Evolutionary conservation across 2,113 vertebrate species (phyloP).

Genomic region (Sphyrna mokarran): DNA sequence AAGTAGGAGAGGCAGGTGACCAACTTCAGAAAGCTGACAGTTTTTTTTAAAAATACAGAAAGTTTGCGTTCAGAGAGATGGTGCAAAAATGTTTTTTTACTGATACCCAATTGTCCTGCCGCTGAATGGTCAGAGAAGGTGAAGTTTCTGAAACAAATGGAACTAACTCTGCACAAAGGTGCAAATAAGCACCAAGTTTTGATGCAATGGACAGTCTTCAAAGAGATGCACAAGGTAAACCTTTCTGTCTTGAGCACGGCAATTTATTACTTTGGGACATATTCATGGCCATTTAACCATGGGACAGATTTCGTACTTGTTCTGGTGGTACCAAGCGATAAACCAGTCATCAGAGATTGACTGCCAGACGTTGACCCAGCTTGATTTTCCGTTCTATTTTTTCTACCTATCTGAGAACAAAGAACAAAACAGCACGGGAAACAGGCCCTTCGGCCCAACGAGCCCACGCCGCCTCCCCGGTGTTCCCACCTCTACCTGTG

Average conservation of each 20-base stretch:
- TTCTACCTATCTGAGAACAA: no score
- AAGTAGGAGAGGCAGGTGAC: background rate
- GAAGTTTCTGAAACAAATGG: background rate
- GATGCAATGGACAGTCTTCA: background rate
- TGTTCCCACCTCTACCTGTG: no score
- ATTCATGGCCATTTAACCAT: background rate
- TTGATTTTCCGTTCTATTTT: no score
- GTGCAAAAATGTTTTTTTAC: no score
- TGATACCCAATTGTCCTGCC: no score
- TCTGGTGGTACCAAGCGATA: background rate
- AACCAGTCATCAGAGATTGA: background rate
- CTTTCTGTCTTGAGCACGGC: background rate
- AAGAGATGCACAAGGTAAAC: background rate
- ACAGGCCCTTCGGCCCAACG: no score
- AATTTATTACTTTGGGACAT: background rate
- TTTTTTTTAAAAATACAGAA: no score
- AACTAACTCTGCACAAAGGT: background rate
- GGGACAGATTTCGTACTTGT: background rate
- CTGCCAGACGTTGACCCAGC: background rate
- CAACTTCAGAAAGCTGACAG: background rate
- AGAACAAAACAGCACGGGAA: no score
- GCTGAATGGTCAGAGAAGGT: background rate
- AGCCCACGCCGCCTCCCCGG: no score
- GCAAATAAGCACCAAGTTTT: background rate
- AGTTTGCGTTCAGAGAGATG: no score